A percentile compares a stretch with the other conserved stretches of the same genome.
These are phyloP conservation scores for Silurus asotus DNA, from an alignment of 2,113 vertebrate genomes.

Conservation along the genomic window DNA sequence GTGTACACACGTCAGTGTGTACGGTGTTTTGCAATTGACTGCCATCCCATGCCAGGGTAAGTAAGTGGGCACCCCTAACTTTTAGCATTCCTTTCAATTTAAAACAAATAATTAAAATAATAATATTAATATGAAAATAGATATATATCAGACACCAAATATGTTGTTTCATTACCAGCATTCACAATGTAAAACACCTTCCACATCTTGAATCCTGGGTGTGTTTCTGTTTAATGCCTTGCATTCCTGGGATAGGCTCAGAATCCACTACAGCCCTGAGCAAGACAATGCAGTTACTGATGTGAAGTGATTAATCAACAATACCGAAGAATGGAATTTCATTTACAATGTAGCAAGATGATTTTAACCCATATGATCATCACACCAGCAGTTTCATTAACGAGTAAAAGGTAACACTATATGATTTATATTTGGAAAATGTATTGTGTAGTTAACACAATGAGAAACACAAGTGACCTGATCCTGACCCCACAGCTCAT, in stretches of 20 bases:
- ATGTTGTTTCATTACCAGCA: not conserved
- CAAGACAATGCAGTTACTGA: not conserved
- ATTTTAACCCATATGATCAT: not conserved
- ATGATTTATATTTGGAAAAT: not conserved
- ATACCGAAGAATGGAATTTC: not conserved
- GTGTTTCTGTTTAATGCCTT: not conserved
- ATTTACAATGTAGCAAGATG: not conserved
- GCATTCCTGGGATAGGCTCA: conserved; percentile 2
- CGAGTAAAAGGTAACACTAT: not conserved
- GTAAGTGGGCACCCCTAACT: not conserved
- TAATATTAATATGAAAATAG: too few relatives aligned
- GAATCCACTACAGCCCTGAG: not conserved
- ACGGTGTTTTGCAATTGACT: not conserved
- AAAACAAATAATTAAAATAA: too few relatives aligned
- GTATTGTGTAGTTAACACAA: not conserved
- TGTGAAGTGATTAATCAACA: not conserved
- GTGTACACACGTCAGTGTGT: not conserved
- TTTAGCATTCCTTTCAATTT: not conserved
- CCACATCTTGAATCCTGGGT: not conserved
- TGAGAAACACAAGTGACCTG: not conserved
- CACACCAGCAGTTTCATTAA: not conserved
- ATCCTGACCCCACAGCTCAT: not conserved
- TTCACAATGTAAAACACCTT: not conserved
- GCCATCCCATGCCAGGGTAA: not conserved
- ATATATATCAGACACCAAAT: not conserved